Evolutionary conservation across 2,797 vertebrate genomes (phyloP).

Genomic region (Cheirogaleus major): DNA sequence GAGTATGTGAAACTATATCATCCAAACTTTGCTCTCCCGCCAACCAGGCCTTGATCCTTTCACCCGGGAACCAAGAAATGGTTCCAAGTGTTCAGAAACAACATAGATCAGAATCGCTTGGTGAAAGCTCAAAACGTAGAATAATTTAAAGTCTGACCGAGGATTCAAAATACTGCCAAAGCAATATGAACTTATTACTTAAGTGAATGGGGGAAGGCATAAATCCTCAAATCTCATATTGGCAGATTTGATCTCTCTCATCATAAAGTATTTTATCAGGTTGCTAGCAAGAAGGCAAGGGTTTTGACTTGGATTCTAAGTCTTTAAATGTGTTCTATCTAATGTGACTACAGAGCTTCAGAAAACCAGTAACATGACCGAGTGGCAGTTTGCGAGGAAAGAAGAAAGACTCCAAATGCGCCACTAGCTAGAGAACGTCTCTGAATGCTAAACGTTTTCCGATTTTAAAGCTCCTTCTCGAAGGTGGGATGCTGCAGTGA

Average conservation of each 20-base stretch:
- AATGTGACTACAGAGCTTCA: background rate
- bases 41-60: background rate
- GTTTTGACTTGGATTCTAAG: slow-evolving; percentile 22
- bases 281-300: background rate
- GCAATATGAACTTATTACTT: background rate
- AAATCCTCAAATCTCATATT: background rate
- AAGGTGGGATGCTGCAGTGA: background rate
- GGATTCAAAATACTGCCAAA: background rate
- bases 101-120: background rate
- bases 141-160: slow-evolving; percentile 2
- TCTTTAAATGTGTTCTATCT: background rate
- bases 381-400: background rate
- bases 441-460: background rate
- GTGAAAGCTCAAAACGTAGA: background rate
- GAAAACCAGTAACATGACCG: background rate
- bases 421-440: background rate
- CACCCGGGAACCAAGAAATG: background rate
- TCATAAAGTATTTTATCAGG: slow-evolving; percentile 12
- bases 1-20: background rate
- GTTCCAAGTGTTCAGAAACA: background rate
- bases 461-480: background rate
- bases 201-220: background rate
- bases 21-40: background rate
- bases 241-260: background rate
- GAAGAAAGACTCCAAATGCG: background rate